Percentiles rank a stretch among this genome's conserved stretches.
Conservation (phyloP, 1,140 invertebrate species). For the Gerris buenoi region DNA sequence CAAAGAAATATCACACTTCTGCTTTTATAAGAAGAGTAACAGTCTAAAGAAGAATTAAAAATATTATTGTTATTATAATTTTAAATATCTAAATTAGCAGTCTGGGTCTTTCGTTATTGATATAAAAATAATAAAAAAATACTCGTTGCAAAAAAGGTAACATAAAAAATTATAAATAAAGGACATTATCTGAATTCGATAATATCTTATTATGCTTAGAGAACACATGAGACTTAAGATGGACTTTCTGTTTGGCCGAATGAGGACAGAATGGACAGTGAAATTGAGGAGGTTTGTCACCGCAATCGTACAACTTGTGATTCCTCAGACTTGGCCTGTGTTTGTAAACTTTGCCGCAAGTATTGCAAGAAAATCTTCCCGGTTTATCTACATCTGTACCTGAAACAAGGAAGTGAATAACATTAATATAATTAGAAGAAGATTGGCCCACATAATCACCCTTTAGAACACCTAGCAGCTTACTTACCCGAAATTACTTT, state of each 20-base stretch:
- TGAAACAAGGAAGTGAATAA: no score
- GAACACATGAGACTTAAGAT: conserved; percentile 12
- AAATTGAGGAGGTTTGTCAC: conserved; percentile 47
- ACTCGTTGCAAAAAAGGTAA: neutral
- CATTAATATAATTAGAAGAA: no score
- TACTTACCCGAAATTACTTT: no score
- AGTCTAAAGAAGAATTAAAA: no score
- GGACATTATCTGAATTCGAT: neutral
- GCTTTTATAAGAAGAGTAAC: no score
- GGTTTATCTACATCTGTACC: neutral
- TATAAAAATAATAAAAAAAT: neutral
- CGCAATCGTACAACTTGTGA: conserved; percentile 38
- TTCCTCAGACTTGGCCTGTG: conserved; percentile 35
- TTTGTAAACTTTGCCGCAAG: conserved; percentile 35
- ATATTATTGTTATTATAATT: no score
- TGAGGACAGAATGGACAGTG: conserved; percentile 50
- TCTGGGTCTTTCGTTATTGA: no score
- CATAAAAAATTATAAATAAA: neutral
- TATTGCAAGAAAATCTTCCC: conserved; percentile 3
- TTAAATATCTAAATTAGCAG: no score
- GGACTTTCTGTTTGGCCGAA: conserved; percentile 7
- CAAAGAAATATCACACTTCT: no score
- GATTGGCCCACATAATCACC: no score
- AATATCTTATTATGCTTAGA: conserved; percentile 4
- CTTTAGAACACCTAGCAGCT: no score